Evolutionary conservation across 2,113 vertebrate genomes (phyloP).

Genomic region (Oryzias melastigma): DNA sequence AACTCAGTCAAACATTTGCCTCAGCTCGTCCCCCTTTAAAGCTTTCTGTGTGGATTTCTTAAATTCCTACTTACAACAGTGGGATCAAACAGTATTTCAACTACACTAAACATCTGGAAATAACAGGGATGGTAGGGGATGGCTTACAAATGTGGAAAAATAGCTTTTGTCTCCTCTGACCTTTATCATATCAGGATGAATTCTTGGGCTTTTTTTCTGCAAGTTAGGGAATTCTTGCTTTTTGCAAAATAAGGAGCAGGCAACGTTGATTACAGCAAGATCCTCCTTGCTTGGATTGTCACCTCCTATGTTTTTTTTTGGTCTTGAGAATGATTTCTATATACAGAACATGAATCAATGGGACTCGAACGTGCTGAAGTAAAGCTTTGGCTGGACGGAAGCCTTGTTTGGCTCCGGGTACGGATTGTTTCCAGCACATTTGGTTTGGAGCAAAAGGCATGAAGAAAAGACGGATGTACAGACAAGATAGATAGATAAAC

Average conservation of each 20-base stretch:
- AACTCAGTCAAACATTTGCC: slow-evolving; percentile 65
- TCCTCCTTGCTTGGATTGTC: slow-evolving; percentile 82
- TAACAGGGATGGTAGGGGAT: slow-evolving; percentile 51
- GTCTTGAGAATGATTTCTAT: slow-evolving; percentile 74
- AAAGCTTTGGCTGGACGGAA: slow-evolving; percentile 71
- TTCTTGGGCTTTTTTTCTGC: slow-evolving; percentile 61
- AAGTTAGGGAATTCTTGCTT: slow-evolving; percentile 56
- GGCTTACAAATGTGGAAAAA: slow-evolving; percentile 79
- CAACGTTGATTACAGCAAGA: slow-evolving; percentile 82
- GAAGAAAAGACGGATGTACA: slow-evolving; percentile 67
- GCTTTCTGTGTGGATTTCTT: slow-evolving; percentile 72
- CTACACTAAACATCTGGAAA: slow-evolving; percentile 72
- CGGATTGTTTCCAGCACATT: slow-evolving; percentile 83
- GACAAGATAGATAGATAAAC: slow-evolving; percentile 66
- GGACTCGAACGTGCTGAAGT: slow-evolving; percentile 64
- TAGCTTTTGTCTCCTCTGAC: slow-evolving; percentile 73
- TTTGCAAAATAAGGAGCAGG: slow-evolving; percentile 72
- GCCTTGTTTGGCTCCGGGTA: slow-evolving; percentile 58
- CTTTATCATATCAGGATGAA: slow-evolving; percentile 59
- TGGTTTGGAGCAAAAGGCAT: slow-evolving; percentile 76
- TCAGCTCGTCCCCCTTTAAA: slow-evolving; percentile 63
- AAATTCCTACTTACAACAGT: slow-evolving; percentile 77
- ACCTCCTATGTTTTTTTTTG: slow-evolving; percentile 75
- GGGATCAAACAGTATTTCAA: slow-evolving; percentile 72
- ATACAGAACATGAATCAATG: slow-evolving; percentile 65